Evolutionary conservation across 2,888 invertebrate species (phyloP).

Genomic region (Pollenia griseotomentosa): DNA sequence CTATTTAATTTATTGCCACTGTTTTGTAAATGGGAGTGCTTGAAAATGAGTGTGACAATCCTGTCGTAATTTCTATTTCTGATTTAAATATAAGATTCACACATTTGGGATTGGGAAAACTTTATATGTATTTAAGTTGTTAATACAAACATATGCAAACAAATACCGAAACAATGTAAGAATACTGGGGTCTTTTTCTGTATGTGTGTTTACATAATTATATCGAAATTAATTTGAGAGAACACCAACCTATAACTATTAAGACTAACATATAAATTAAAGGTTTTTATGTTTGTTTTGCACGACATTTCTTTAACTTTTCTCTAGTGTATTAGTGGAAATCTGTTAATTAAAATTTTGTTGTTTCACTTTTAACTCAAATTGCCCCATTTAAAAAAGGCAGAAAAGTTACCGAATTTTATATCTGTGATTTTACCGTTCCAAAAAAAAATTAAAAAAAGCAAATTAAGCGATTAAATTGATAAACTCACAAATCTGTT

Average conservation of each 20-base stretch:
- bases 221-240: constrained; percentile 20
- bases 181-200: not conserved
- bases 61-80: constrained; percentile 40
- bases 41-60: constrained; percentile 29
- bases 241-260: constrained; percentile 27
- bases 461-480: too few species aligned
- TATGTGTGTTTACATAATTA: constrained; percentile 9
- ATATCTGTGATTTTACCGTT: not conserved
- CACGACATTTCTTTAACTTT: constrained; percentile 47
- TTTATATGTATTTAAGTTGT: constrained; percentile 9
- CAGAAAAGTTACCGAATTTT: not conserved
- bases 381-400: not conserved
- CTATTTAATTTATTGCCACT: constrained; percentile 20
- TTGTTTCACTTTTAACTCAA: constrained; percentile 10
- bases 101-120: constrained; percentile 39
- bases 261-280: constrained; percentile 48
- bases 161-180: not conserved
- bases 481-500: too few species aligned
- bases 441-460: too few species aligned
- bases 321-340: constrained; percentile 16
- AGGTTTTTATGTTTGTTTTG: constrained; percentile 27
- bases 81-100: constrained; percentile 48
- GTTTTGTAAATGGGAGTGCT: constrained; percentile 34
- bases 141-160: not conserved
- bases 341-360: constrained; percentile 20